Conservation (phyloP, 23 tunicate species). For the Halocynthia roretzi region DNA sequence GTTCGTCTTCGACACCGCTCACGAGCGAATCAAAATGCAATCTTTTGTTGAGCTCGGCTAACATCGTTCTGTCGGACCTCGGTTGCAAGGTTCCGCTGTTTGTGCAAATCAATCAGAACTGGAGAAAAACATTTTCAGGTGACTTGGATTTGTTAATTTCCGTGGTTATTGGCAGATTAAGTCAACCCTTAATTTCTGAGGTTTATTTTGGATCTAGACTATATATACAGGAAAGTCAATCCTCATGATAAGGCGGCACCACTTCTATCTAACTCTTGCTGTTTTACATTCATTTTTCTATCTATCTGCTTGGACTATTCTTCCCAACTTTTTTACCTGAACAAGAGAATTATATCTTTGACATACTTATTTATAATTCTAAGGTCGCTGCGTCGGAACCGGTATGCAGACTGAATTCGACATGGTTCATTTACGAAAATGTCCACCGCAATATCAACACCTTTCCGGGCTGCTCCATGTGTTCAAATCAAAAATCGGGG, state of each 20-base stretch:
- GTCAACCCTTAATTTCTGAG: no score
- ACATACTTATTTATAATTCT: background rate
- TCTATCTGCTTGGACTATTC: no score
- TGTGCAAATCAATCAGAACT: conserved; percentile 80
- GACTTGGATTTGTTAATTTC: no score
- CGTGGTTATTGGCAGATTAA: background rate
- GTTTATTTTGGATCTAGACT: no score
- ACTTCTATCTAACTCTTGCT: no score
- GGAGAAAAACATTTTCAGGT: conserved; percentile 85
- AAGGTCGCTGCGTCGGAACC: conserved; percentile 53
- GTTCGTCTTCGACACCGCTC: conserved; percentile 13
- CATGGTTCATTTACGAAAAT: conserved; percentile 68
- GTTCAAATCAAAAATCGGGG: conserved; percentile 53
- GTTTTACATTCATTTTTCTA: no score
- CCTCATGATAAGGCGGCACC: no score
- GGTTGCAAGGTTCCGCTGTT: conserved; percentile 89
- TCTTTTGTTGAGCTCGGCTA: conserved; percentile 54
- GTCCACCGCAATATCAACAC: conserved; percentile 55
- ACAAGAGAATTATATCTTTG: no score
- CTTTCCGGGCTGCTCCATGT: conserved; percentile 50
- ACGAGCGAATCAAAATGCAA: conserved; percentile 69
- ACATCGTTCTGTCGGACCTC: conserved; percentile 63
- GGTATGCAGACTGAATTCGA: conserved; percentile 83
- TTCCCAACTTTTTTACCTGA: no score
- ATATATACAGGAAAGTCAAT: no score